Conservation (phyloP, 2,113 vertebrate species). For the Brachypodius melanocephalos region DNA sequence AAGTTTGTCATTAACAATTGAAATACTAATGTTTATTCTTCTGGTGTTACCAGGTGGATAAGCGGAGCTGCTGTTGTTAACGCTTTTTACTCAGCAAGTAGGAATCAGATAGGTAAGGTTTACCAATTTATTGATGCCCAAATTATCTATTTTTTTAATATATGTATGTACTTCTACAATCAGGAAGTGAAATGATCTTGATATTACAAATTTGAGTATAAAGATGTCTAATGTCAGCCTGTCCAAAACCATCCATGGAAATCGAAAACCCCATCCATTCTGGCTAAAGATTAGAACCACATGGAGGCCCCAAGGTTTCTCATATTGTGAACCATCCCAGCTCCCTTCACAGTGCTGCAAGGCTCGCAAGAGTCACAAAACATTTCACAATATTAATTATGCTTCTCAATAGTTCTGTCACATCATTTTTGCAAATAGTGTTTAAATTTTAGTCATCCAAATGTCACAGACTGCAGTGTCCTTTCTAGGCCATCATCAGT, state of each 20-base stretch:
- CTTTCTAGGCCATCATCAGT: background rate
- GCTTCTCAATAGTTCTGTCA: background rate
- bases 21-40: background rate
- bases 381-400: background rate
- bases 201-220: background rate
- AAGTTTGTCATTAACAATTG: background rate
- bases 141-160: background rate
- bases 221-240: background rate
- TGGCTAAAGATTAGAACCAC: background rate
- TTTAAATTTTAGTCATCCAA: background rate
- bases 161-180: background rate
- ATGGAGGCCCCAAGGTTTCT: background rate
- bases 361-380: background rate
- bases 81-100: constrained; percentile 92
- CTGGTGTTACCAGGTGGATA: constrained; percentile 84
- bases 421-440: background rate
- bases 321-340: background rate
- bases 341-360: background rate
- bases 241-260: background rate
- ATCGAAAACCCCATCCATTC: background rate
- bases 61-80: constrained; percentile 94
- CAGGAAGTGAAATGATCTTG: background rate
- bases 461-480: background rate
- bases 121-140: background rate
- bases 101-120: constrained; percentile 94